Percentiles rank a stretch among this genome's conserved stretches.
phyloP scores from a whole-genome alignment of 2,113 vertebrate species.

The Balaeniceps rex region DNA sequence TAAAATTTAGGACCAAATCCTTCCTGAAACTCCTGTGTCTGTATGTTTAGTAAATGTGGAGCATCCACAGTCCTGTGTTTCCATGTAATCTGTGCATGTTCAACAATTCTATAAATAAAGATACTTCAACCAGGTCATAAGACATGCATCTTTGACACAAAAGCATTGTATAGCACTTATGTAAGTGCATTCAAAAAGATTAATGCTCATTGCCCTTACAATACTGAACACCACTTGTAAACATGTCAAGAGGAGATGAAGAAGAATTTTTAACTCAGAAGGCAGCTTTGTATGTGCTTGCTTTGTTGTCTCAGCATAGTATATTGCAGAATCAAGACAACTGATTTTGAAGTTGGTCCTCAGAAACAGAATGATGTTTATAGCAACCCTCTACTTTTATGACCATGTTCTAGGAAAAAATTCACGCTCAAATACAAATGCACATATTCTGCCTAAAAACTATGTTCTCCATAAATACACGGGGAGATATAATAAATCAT shows the following conservation, averaged over 20 bases:
- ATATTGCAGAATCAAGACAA: background rate
- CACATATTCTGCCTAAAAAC: background rate
- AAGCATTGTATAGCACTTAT: background rate
- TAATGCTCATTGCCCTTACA: background rate
- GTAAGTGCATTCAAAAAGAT: background rate
- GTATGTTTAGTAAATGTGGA: background rate
- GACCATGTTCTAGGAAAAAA: background rate
- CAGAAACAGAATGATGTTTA: background rate
- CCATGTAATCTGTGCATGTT: background rate
- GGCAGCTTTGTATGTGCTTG: background rate
- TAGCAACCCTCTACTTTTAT: background rate
- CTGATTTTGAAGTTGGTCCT: background rate
- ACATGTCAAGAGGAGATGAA: background rate
- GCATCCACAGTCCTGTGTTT: background rate
- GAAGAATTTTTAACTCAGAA: background rate
- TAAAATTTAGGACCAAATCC: background rate
- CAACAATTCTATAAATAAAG: background rate
- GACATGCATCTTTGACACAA: background rate
- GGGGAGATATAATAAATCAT: background rate
- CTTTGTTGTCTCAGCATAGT: background rate
- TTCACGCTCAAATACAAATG: background rate
- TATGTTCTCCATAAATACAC: background rate
- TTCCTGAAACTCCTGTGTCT: background rate
- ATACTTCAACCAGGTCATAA: background rate
- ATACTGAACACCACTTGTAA: background rate